These are phyloP conservation scores for Latrodectus hesperus DNA, from an alignment of 2,888 invertebrate species.

Conservation along the genomic window DNA sequence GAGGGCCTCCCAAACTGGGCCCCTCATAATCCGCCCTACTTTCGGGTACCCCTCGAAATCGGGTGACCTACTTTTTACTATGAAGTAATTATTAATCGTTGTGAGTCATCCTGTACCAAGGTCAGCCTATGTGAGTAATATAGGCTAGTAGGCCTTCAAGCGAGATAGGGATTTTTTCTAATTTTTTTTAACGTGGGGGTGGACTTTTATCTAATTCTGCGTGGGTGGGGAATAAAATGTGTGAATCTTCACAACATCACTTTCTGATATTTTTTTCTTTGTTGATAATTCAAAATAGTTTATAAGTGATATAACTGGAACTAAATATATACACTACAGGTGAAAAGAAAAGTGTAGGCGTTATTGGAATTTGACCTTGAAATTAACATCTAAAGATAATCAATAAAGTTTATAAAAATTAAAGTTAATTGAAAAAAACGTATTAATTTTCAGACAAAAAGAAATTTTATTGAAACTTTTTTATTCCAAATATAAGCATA, in stretches of 20 bases:
- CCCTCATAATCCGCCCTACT: constrained; percentile 62
- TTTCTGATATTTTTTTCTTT: background rate
- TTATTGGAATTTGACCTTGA: too few species aligned
- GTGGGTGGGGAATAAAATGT: constrained; percentile 10
- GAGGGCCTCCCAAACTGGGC: constrained; percentile 42
- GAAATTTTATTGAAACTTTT: too few species aligned
- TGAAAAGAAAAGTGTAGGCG: too few species aligned
- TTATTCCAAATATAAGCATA: too few species aligned
- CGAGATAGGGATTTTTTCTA: constrained; percentile 2
- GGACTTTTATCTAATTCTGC: constrained; percentile 13
- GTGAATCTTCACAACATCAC: constrained; percentile 17
- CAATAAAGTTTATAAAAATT: too few species aligned
- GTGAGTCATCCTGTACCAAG: constrained; percentile 52
- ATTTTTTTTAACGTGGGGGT: constrained; percentile 23
- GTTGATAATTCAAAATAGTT: too few species aligned
- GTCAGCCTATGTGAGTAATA: constrained; percentile 61
- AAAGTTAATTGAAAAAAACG: too few species aligned
- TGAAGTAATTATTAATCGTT: constrained; percentile 58
- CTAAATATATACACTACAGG: too few species aligned
- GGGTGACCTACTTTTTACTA: constrained; percentile 65
- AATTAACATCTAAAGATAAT: too few species aligned
- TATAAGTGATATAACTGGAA: too few species aligned
- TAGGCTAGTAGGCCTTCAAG: constrained; percentile 63
- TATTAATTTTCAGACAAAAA: too few species aligned
- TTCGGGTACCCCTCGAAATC: constrained; percentile 44